Evolutionary conservation across 2,113 vertebrate species (phyloP).

Genomic region (human): GRCh38 chrX:41854501-41855000

Average conservation of each 20-base stretch:
- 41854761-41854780: conserved; percentile 23
- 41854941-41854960: conserved; percentile 35
- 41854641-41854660: conserved; percentile 27
- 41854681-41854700: conserved; percentile 3
- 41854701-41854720: not conserved
- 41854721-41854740: conserved; percentile 48
- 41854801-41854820: conserved; percentile 33
- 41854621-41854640: conserved; percentile 28
- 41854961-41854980: conserved; percentile 40
- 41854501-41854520: conserved; percentile 18
- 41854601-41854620: conserved; percentile 27
- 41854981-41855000: conserved; percentile 4
- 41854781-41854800: conserved; percentile 50
- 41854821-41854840: conserved; percentile 48
- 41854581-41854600: not conserved
- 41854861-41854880: conserved; percentile 30
- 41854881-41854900: conserved; percentile 33
- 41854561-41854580: conserved; percentile 16
- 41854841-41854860: conserved; percentile 46
- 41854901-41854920: conserved; percentile 53
- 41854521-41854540: not conserved
- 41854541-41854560: not conserved
- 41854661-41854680: conserved; percentile 42
- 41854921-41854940: conserved; percentile 50
- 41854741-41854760: conserved; percentile 28